Conservation (phyloP, 2,797 vertebrate genomes). For the Choloepus didactylus region DNA sequence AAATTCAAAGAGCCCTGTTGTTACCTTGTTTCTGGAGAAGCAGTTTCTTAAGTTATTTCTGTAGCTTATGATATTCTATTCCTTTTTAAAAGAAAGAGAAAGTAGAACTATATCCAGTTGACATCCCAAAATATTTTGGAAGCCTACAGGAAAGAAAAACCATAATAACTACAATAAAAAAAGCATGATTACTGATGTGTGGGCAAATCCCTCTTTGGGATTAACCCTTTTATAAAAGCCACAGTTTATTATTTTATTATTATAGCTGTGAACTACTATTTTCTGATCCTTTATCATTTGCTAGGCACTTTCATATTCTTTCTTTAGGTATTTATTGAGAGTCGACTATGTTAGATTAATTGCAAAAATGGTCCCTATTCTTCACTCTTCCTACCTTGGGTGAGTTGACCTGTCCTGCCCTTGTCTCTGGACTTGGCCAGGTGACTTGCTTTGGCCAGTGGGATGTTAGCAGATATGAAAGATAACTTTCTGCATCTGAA, state of each 20-base stretch:
- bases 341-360: neutral
- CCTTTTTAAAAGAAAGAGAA: conserved; percentile 47
- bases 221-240: conserved; percentile 14
- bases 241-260: neutral
- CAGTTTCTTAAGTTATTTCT: conserved; percentile 49
- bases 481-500: too few species aligned
- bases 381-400: neutral
- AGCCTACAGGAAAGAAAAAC: conserved; percentile 14
- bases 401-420: neutral
- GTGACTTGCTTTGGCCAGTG: neutral
- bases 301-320: conserved; percentile 48
- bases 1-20: conserved; percentile 59
- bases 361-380: neutral
- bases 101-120: neutral
- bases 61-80: conserved; percentile 42
- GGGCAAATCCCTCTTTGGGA: neutral
- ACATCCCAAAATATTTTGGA: conserved; percentile 50
- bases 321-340: conserved; percentile 45
- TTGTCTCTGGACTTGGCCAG: neutral
- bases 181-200: neutral
- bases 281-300: neutral
- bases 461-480: neutral
- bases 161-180: neutral
- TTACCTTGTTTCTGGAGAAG: conserved; percentile 49
- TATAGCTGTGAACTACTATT: neutral